Base-by-base conservation (phyloP, 2,113 vertebrate species). In the Lynx canadensis region DNA sequence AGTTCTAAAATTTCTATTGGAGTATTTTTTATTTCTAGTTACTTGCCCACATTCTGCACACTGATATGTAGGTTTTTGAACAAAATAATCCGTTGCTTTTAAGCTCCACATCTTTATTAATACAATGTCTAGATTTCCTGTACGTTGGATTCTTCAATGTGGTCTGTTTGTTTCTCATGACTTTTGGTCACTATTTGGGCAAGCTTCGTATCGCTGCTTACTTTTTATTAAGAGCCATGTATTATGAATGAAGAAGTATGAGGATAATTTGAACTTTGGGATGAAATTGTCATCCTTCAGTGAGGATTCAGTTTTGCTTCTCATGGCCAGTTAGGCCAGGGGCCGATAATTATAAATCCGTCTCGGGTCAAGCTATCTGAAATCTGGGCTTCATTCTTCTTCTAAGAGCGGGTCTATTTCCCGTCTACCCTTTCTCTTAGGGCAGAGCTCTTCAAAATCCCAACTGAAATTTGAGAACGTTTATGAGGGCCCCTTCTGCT, bases 1-100 rank as follows among this genome's bases (percentile, higher is more conserved):
- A 81, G 19, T 85, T 84, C 74, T 89, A 66, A 79, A 85, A 29
- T 74, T 81, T 98, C 60, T 93, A 0, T 81, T 86, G 90, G 38
- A 66, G n/a, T 73, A 13, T 82, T 92, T 95, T 91, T 94, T 89
- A 8, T 73, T 82, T 95, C 25, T 33, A 18, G 19, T 76, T 92
- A 76, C 36, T 73, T 95, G 45, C 21, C 79, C 52, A 76, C 14
- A 92, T 80, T 96, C 55, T 88, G 45, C 21, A 89, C 74, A n/a
- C 33, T 38, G 27, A 33, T 83, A 21, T 33, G 27, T 79, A 66
- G 41, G 16, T 74, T 82, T 85, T 87, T 93, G 10, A 93, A 63
- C 21, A 80, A 91, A 84, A 69, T 69, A 55, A 38, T 79, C 33
- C 60, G 38, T 87, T 48, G 48, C 66, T 91, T 73, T 82, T 16